These are phyloP conservation scores for Iguana delicatissima DNA, from an alignment of 2,797 vertebrate genomes.

Conservation along the genomic window DNA sequence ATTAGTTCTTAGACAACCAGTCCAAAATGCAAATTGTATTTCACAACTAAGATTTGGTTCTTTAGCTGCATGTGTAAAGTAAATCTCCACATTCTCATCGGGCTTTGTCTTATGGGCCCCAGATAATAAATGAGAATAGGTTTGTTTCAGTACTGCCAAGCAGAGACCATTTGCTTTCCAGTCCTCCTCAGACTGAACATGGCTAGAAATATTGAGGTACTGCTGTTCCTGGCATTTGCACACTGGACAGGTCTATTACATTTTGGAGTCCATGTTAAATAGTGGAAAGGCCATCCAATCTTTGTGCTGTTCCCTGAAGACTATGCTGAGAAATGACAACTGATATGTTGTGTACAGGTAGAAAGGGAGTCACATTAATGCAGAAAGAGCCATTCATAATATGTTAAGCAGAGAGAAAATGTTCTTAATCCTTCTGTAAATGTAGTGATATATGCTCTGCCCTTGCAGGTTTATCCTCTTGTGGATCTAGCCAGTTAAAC, in stretches of 20 bases:
- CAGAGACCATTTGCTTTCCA: constrained; percentile 14
- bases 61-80: constrained; percentile 20
- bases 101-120: constrained; percentile 39
- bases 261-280: not conserved
- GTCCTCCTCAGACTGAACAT: constrained; percentile 21
- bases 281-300: not conserved
- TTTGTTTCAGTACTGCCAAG: not conserved
- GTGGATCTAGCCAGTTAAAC: not conserved
- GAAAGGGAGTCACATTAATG: not conserved
- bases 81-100: constrained; percentile 30
- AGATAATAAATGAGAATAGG: constrained; percentile 48
- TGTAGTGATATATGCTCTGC: not conserved
- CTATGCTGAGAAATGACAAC: not conserved
- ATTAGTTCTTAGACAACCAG: constrained; percentile 65
- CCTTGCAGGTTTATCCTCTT: not conserved
- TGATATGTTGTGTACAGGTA: not conserved
- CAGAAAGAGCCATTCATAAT: not conserved
- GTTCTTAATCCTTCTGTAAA: not conserved
- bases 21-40: constrained; percentile 70
- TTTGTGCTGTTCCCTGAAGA: not conserved
- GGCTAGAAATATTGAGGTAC: constrained; percentile 8
- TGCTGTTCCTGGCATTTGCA: not conserved
- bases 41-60: constrained; percentile 60
- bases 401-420: constrained; percentile 8
- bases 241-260: constrained; percentile 7